These are phyloP conservation scores for Ophion obscuratus DNA, from an alignment of 2,888 invertebrate genomes.

Conservation along the genomic window DNA sequence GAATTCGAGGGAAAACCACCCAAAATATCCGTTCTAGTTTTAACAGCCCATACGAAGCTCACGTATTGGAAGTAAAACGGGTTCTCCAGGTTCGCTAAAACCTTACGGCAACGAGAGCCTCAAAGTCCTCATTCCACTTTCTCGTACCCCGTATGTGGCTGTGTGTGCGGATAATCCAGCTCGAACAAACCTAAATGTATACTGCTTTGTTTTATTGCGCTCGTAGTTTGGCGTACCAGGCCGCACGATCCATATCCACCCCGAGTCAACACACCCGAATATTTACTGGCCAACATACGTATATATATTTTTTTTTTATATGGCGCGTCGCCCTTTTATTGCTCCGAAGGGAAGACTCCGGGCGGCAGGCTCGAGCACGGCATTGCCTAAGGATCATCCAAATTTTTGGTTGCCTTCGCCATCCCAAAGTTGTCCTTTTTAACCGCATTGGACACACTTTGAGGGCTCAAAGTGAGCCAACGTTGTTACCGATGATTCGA, in stretches of 20 bases:
- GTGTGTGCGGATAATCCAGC: constrained; percentile 14
- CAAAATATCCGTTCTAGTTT: constrained; percentile 80
- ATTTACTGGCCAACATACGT: not conserved
- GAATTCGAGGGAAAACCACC: constrained; percentile 69
- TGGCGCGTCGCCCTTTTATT: not conserved
- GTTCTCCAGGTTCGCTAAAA: constrained; percentile 33
- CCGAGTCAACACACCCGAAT: constrained; percentile 26
- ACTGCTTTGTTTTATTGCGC: constrained; percentile 80
- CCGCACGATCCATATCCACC: constrained; percentile 62
- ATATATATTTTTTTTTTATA: constrained; percentile 68
- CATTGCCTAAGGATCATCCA: constrained; percentile 38
- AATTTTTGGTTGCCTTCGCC: not conserved
- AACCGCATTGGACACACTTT: not conserved
- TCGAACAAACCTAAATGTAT: constrained; percentile 71
- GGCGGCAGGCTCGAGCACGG: constrained; percentile 16
- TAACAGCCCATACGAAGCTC: constrained; percentile 71
- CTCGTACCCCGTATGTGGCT: constrained; percentile 16
- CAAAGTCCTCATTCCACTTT: constrained; percentile 13
- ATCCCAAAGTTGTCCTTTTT: not conserved
- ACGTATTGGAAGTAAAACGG: constrained; percentile 64
- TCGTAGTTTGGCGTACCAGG: constrained; percentile 75
- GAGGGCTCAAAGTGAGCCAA: not conserved
- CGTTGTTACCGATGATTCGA: not conserved
- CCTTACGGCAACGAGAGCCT: constrained; percentile 1
- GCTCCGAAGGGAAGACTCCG: constrained; percentile 31